Percentiles rank a stretch among this genome's conserved stretches.
These are phyloP conservation scores for Miltochrista miniata DNA, from an alignment of 2,888 invertebrate species.

Conservation along the genomic window DNA sequence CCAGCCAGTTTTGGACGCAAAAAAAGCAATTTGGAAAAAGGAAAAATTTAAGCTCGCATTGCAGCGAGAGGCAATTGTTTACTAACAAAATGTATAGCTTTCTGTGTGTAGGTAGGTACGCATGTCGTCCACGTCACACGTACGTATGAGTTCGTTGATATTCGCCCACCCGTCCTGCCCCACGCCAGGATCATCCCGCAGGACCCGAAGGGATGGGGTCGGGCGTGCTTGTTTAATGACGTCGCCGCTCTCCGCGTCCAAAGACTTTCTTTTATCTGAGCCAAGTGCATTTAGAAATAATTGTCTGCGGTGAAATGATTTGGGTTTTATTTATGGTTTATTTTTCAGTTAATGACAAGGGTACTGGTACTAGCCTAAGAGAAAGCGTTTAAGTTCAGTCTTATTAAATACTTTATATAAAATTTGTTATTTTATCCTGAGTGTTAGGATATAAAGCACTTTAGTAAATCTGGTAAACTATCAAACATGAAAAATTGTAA, in stretches of 20 bases:
- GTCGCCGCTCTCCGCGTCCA: slow-evolving; percentile 71
- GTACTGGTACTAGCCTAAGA: too few species aligned
- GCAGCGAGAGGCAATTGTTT: slow-evolving; percentile 70
- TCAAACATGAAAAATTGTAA: background rate
- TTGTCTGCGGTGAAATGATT: slow-evolving; percentile 34
- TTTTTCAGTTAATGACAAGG: slow-evolving; percentile 18
- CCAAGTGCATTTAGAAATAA: slow-evolving; percentile 41
- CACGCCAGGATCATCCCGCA: slow-evolving; percentile 58
- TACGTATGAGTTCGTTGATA: slow-evolving; percentile 81
- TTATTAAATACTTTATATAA: too few species aligned
- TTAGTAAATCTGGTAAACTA: background rate
- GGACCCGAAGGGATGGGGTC: slow-evolving; percentile 58
- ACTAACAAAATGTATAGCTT: slow-evolving; percentile 74
- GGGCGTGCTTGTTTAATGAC: slow-evolving; percentile 72
- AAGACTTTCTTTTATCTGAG: slow-evolving; percentile 55
- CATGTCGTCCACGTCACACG: slow-evolving; percentile 66
- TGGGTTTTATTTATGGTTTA: slow-evolving; percentile 18
- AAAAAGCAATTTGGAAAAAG: slow-evolving; percentile 13
- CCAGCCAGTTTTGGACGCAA: background rate
- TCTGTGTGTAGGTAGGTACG: slow-evolving; percentile 48
- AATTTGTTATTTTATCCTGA: too few species aligned
- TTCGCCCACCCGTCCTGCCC: slow-evolving; percentile 53
- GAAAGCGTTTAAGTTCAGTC: too few species aligned
- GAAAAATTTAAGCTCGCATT: slow-evolving; percentile 26
- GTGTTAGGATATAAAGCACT: background rate